A percentile compares a stretch with the other conserved stretches of the same genome.
Conservation (phyloP, 2,888 invertebrate species). For the Drosophila mimica region DNA sequence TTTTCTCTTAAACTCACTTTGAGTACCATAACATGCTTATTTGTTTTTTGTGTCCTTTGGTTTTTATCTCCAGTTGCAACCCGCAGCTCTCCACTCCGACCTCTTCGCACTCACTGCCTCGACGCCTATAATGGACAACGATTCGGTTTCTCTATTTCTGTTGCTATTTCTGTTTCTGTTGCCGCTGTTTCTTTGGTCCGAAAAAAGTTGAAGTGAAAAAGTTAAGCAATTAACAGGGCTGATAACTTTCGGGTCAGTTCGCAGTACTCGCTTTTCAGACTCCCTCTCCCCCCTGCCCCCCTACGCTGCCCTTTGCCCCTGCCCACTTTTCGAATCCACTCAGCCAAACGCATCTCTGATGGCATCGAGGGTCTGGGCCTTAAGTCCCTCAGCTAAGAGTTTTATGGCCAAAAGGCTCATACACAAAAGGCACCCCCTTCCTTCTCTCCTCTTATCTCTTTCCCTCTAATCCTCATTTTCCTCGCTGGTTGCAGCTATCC, state of each 20-base stretch:
- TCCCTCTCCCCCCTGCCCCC: not conserved
- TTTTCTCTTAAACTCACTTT: not conserved
- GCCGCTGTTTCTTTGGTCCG: constrained; percentile 43
- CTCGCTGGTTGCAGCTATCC: constrained; percentile 16
- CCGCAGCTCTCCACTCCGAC: not conserved
- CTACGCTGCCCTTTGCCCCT: not conserved
- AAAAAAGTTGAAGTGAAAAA: constrained; percentile 81
- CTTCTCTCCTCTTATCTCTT: not conserved
- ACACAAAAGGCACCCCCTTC: constrained; percentile 30
- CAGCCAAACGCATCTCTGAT: constrained; percentile 29
- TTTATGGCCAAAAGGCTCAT: constrained; percentile 63
- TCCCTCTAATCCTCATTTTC: not conserved
- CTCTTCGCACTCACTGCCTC: not conserved
- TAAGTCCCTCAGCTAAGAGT: constrained; percentile 66
- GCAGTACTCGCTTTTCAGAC: constrained; percentile 21
- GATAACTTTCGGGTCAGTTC: constrained; percentile 77
- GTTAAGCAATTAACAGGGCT: constrained; percentile 83
- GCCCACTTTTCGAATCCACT: constrained; percentile 3
- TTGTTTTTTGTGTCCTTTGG: constrained; percentile 8
- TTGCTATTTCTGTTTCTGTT: constrained; percentile 32
- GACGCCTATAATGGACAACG: constrained; percentile 1
- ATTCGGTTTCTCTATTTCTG: constrained; percentile 36
- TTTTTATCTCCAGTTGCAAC: constrained; percentile 61
- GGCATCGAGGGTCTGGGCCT: constrained; percentile 25
- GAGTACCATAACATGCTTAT: not conserved